Conservation (phyloP, 2,797 vertebrate species). For the Labeo calbasu region DNA sequence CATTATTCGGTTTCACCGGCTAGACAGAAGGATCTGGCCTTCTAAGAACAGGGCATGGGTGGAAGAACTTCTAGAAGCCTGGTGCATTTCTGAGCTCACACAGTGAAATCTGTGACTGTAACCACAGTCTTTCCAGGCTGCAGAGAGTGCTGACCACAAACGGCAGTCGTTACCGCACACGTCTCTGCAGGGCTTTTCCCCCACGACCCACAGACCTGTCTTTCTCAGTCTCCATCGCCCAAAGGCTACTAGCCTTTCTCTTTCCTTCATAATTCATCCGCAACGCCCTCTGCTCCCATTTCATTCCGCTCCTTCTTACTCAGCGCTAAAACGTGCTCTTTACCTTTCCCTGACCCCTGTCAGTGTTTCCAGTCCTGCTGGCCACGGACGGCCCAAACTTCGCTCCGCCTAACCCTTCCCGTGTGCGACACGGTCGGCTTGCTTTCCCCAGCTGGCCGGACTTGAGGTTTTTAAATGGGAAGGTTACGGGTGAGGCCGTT, state of each 20-base stretch:
- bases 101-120: constrained; percentile 57
- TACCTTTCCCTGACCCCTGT: constrained; percentile 58
- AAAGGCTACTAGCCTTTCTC: constrained; percentile 33
- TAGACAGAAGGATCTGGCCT: constrained; percentile 5
- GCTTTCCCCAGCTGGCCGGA: constrained; percentile 66
- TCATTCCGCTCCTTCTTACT: constrained; percentile 30
- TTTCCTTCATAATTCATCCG: constrained; percentile 44
- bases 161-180: constrained; percentile 56
- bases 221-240: constrained; percentile 5
- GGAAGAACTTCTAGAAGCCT: constrained; percentile 34
- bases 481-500: constrained; percentile 75
- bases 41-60: constrained; percentile 36
- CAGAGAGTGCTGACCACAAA: constrained; percentile 60
- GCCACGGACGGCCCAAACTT: constrained; percentile 21
- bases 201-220: constrained; percentile 29
- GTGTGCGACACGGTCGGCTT: constrained; percentile 48
- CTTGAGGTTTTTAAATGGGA: constrained; percentile 75
- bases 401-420: constrained; percentile 37
- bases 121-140: constrained; percentile 65
- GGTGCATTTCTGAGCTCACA: constrained; percentile 54
- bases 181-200: constrained; percentile 40
- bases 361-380: constrained; percentile 43
- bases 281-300: constrained; percentile 24
- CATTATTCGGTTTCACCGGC: constrained; percentile 50
- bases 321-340: constrained; percentile 26